Percentiles rank a stretch among this genome's conserved stretches.
Evolutionary conservation across 2,113 vertebrate genomes (phyloP).

Genomic region (Anser cygnoides): DNA sequence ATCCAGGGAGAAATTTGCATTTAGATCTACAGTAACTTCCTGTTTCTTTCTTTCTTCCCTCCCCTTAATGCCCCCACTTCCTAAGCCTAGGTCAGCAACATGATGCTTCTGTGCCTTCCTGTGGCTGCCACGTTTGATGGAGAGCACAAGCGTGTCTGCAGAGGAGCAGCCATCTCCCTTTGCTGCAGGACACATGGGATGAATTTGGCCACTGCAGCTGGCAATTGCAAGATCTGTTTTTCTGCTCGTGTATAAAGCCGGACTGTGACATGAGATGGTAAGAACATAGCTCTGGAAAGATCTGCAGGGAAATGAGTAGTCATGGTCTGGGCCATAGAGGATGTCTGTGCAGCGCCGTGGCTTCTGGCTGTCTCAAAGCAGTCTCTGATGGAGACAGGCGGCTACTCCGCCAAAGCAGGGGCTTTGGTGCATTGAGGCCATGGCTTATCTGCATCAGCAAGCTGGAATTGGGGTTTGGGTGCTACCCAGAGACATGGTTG

Average conservation of each 20-base stretch:
- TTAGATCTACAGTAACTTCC: not conserved
- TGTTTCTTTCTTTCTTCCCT: too few species aligned
- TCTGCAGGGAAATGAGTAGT: not conserved
- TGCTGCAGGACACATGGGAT: not conserved
- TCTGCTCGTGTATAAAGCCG: not conserved
- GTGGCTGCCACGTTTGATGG: accelerated
- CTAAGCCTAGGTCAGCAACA: not conserved
- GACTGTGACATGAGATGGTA: not conserved
- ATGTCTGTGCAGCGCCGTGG: accelerated
- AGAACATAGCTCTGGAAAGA: not conserved
- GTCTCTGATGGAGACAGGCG: not conserved
- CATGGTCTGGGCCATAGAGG: not conserved
- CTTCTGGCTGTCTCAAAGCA: accelerated
- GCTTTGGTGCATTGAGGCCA: too few species aligned
- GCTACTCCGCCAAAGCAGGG: not conserved
- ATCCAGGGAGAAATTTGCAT: not conserved
- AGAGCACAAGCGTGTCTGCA: accelerated
- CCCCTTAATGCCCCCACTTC: too few species aligned
- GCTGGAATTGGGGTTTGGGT: not conserved
- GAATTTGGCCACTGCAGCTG: accelerated
- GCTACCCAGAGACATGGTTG: too few species aligned
- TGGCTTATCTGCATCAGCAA: too few species aligned
- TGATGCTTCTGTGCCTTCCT: not conserved
- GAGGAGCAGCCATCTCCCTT: accelerated
- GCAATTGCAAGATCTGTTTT: too few species aligned